Evolutionary conservation across 2,113 vertebrate species (phyloP), one percentile per base, ranked within the genome.

Genomic region (Emydura subglobosa): DNA sequence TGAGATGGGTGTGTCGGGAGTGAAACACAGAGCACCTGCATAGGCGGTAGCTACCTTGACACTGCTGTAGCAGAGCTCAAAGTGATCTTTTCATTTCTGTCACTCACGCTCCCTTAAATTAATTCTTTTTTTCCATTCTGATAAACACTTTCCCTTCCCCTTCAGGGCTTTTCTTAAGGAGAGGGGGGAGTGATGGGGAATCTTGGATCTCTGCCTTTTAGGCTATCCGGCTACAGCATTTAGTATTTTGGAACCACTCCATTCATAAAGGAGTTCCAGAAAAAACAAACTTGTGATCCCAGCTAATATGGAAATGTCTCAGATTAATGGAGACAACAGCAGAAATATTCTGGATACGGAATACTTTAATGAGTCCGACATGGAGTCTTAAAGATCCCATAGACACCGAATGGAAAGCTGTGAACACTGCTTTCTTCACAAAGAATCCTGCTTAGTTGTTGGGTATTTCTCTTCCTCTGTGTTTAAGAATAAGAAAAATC

Each of bases 171-270:
- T 92, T 90, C 90, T 81, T 92, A 80, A 85, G 84, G 78, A 53
- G 54, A 65, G 87, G 83, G 88, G 90, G 92, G 88, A 91, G 89
- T 0, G 21, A 44, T 87, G 61, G 91, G 96, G 65, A 93, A 92
- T 92, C 94, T 98, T 98, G 98, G 98, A 98, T 90, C 82, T 4
- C 82, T 97, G 97, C 97, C 98, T 97, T 78, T 82, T 85, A 78
- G 82, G 83, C 97, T 97, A 97, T 98, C 98, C 96, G 88, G 79
- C 97, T 97, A 94, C 96, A 97, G 93, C 96, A 57, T 97, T 98
- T 96, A 97, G 95, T 94, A 82, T 96, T 95, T 98, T 98, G 98
- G 98, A 98, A 95, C 85, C 86, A 82, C 95, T 98, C 98, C 98
- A 98, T 98, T 92, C 42, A 44, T 94, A 96, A 97, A 97, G 83